Percentiles rank a stretch among this genome's conserved stretches.
phyloP scores from a whole-genome alignment of 2,888 invertebrate species.

The Artemia sinica region DNA sequence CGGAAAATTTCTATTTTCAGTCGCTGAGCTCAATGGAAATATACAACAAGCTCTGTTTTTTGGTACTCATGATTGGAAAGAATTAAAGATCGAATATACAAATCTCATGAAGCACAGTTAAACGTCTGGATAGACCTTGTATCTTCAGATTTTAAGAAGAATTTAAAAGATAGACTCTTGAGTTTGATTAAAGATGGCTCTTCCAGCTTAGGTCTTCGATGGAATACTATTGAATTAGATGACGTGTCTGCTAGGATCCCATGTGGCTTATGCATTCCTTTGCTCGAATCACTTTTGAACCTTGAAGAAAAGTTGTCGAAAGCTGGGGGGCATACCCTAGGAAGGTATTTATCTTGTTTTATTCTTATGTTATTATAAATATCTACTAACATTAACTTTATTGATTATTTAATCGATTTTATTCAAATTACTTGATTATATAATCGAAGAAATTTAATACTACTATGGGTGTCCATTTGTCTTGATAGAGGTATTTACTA shows the following conservation, averaged over 20 bases:
- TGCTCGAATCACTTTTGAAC: neutral
- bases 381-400: too few relatives aligned
- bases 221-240: neutral
- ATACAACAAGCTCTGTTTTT: neutral
- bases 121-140: neutral
- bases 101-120: neutral
- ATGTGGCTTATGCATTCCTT: neutral
- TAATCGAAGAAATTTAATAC: too few relatives aligned
- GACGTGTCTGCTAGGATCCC: neutral
- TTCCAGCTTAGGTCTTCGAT: neutral
- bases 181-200: neutral
- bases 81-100: neutral
- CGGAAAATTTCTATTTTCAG: neutral
- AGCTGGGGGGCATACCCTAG: conserved; percentile 11
- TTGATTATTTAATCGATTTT: too few relatives aligned
- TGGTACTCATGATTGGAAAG: neutral
- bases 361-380: neutral
- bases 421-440: too few relatives aligned
- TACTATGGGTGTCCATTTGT: too few relatives aligned
- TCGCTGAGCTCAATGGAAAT: conserved; percentile 2
- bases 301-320: neutral
- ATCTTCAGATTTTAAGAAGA: neutral
- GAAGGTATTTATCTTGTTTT: neutral
- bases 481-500: too few relatives aligned
- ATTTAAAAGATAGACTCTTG: neutral